Evolutionary conservation across 2,888 invertebrate genomes (phyloP), one percentile per base, ranked within the genome.

Genomic region (Cybosia mesomella): DNA sequence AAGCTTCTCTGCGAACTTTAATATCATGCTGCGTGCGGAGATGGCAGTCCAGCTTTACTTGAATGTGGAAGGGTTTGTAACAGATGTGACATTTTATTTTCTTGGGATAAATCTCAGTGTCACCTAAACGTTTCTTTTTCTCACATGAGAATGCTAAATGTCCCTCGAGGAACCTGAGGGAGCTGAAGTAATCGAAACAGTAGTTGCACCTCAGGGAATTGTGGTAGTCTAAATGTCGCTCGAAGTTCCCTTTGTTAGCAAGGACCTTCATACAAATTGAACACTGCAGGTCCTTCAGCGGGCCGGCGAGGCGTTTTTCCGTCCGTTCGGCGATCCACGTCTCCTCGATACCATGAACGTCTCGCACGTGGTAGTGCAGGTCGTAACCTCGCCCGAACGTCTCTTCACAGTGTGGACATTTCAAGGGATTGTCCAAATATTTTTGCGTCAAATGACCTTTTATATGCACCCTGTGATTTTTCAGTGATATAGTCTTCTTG

Each of bases 11-110:
- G 55, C 80, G 82, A 0, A 90, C 89, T 61, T 76, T 85, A 36
- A 93, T 88, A 28, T 80, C 82, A 75, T 95, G 95, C 77, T 91
- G 90, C 7, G 91, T 92, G 22, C 92, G 88, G 76, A 95, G 72
- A 74, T 95, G 95, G 70, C 95, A 95, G 72, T 95, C 94, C 57
- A 95, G 80, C 77, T 95, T 95, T 53, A 95, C 93, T 84, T 93
- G 92, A 65, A 95, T 74, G 71, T 95, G 92, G 87, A 95, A 95
- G 0, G 95, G 90, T 81, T 95, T 95, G 83, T 94, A 95, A 78
- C 95, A 95, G 11, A 91, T 76, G 55, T 92, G 85, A 78, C 95
- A 95, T 76, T 95, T 95, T 18, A 95, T 86, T 73, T 88, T 92
- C 75, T 89, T 92, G 1, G 93, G 87, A 70, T 92, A 87, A 18